Base-by-base conservation (phyloP, 2,888 invertebrate species). In the Xestia c-nigrum region DNA sequence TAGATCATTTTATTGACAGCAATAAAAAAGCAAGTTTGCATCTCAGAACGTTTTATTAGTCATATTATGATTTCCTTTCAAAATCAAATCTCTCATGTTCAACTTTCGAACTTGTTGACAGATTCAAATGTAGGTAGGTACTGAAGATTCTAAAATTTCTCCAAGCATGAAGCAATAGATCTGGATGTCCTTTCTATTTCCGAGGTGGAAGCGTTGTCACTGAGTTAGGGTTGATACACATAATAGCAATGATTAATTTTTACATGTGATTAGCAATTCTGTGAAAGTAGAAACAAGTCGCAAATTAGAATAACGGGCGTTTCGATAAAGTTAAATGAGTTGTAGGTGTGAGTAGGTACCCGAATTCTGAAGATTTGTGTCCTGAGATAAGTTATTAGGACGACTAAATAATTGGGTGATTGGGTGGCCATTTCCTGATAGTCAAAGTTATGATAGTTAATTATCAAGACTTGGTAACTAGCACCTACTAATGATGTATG, bases 131-230 rank as follows among this genome's bases (percentile, higher is more conserved):
- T 64, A 16, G 64, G n/a, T 43, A 43, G 61, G 43, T 69, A 63
- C 40, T 67, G 73, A 75, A 75, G 84, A 81, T 63, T n/a, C 55
- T 59, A 74, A 66, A 85, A 83, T 83, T 72, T 85, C 83, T 74
- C 85, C n/a, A 14, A 40, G 21, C 52, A 70, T 59, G 16, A 21
- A 57, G 61, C 65, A 57, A 40, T 65, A 82, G 24, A 74, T 77
- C 31, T 64, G 46, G 50, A 50, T 74, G 64, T 78, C 81, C 83
- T 86, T 86, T 85, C 72, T 74, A 85, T 81, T 85, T 80, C 50
- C 66, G 52, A 74, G 63, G 10, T 68, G 12, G 10, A 55, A 65
- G 46, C n/a, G 7, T 21, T 73, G 66, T 57, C 70, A 73, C 71
- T 16, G 9, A 31, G 31, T 73, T 63, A 80, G 31, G 63, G 46